Conservation (phyloP, 2,113 vertebrate genomes). For the Amblyopsis rosae region DNA sequence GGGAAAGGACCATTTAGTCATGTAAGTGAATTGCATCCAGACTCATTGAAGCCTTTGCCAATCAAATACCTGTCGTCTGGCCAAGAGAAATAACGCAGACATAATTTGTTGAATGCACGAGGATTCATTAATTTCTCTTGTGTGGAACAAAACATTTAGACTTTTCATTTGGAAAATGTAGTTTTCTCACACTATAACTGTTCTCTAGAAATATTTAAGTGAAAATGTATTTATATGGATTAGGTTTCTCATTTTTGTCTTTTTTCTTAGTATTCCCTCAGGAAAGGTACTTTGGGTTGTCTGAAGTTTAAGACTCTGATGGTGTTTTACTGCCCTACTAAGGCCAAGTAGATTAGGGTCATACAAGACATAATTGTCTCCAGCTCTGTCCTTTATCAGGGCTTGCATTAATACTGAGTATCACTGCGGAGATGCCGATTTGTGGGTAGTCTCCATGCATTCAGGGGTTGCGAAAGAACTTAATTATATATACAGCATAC, state of each 20-base stretch:
- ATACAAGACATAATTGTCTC: constrained; percentile 15
- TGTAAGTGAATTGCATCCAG: constrained; percentile 5
- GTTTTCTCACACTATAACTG: too few relatives aligned
- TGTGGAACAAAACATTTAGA: constrained; percentile 8
- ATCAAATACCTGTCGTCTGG: neutral
- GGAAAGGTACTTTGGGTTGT: constrained; percentile 4
- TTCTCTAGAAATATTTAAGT: too few relatives aligned
- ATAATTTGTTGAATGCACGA: neutral
- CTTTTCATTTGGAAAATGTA: too few relatives aligned
- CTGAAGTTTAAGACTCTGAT: constrained; percentile 19
- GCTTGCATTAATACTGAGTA: neutral
- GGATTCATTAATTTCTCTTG: neutral
- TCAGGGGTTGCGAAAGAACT: too few relatives aligned
- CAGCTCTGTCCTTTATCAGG: neutral
- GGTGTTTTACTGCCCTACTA: constrained; percentile 8
- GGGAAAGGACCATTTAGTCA: constrained; percentile 11
- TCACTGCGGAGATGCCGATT: too few relatives aligned
- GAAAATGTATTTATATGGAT: neutral
- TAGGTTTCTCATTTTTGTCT: constrained; percentile 1
- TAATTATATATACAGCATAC: too few relatives aligned
- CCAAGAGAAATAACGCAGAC: neutral
- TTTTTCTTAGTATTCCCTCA: constrained; percentile 1
- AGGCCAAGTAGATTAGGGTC: constrained; percentile 12
- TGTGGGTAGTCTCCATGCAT: too few relatives aligned
- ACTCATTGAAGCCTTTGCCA: neutral